These are phyloP conservation scores for Chiloscyllium plagiosum DNA, from an alignment of 2,113 vertebrate genomes.

Conservation along the genomic window DNA sequence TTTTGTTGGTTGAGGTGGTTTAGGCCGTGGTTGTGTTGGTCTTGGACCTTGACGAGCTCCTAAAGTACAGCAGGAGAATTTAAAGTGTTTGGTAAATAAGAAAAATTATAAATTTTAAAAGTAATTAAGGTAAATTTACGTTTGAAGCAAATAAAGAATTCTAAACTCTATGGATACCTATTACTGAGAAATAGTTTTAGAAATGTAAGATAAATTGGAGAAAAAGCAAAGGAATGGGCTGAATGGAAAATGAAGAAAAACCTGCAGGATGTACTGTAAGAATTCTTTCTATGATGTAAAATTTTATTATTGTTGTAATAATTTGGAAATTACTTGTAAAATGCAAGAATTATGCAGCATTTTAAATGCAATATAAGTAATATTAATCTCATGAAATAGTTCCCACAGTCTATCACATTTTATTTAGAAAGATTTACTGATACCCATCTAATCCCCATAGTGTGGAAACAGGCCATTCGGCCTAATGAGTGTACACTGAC, in stretches of 20 bases:
- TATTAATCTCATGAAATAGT: not conserved
- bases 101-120: not conserved
- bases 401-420: not conserved
- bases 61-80: not conserved
- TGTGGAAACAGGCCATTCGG: too few relatives aligned
- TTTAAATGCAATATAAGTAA: not conserved
- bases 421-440: too few relatives aligned
- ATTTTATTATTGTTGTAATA: not conserved
- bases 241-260: not conserved
- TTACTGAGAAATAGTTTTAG: not conserved
- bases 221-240: not conserved
- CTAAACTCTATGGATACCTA: not conserved
- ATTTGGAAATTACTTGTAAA: not conserved
- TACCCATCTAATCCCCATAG: too few relatives aligned
- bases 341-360: too few relatives aligned
- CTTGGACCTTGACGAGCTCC: not conserved
- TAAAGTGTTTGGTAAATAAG: too few relatives aligned
- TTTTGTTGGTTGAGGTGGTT: constrained; percentile 53
- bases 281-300: not conserved
- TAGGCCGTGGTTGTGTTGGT: not conserved
- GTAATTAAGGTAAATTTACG: not conserved
- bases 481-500: too few relatives aligned
- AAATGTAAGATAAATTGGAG: not conserved
- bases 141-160: not conserved
- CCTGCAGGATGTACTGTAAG: not conserved